phyloP scores from a whole-genome alignment of 1,140 invertebrate genomes.

The Zophobas morio region DNA sequence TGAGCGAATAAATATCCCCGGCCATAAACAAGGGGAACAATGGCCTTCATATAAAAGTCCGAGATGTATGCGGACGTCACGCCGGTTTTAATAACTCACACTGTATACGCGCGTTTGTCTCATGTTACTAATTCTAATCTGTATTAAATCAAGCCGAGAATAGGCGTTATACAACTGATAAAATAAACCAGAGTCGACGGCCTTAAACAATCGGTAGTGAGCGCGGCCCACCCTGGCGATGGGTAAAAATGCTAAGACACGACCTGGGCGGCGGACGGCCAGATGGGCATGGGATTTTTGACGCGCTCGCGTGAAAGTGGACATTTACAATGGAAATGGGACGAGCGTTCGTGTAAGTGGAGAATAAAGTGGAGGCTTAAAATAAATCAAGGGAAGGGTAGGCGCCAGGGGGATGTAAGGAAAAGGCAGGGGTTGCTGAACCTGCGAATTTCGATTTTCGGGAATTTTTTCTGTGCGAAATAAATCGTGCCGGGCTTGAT shows the following conservation, averaged over 20 bases:
- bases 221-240: conserved; percentile 32
- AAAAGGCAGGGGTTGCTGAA: too few species aligned
- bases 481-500: too few species aligned
- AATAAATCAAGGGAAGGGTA: conserved; percentile 5
- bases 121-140: conserved; percentile 48
- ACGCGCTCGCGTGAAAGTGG: background rate
- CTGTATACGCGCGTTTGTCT: conserved; percentile 38
- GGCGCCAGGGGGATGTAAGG: too few species aligned
- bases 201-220: conserved; percentile 29
- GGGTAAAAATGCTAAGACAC: background rate
- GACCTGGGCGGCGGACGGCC: background rate
- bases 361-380: conserved; percentile 4
- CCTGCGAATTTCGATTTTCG: too few species aligned
- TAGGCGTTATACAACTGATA: conserved; percentile 37
- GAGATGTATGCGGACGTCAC: conserved; percentile 45
- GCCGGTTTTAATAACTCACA: conserved; percentile 39
- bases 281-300: background rate
- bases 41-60: conserved; percentile 46
- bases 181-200: conserved; percentile 40
- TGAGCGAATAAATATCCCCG: conserved; percentile 48
- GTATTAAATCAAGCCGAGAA: conserved; percentile 43
- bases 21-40: conserved; percentile 49
- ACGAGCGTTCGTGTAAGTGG: conserved; percentile 5
- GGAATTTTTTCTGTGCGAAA: too few species aligned
- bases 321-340: conserved; percentile 7